These are phyloP conservation scores for Hozukius guyotensis DNA, from an alignment of 2,797 vertebrate species.

Conservation along the genomic window DNA sequence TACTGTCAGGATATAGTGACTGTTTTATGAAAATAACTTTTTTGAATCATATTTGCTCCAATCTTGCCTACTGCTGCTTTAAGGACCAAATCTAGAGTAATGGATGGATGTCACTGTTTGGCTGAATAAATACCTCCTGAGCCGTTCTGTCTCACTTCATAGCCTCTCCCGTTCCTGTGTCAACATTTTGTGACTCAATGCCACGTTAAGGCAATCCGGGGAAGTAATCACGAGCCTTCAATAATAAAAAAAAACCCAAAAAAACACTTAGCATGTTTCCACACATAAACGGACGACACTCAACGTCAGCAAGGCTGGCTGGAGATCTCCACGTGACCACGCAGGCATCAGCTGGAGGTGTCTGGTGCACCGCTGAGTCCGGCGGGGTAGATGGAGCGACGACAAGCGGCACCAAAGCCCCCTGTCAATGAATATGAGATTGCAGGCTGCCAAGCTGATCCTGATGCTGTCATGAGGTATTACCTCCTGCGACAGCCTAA, in stretches of 20 bases:
- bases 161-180: slow-evolving; percentile 30
- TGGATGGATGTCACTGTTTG: slow-evolving; percentile 37
- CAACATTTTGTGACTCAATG: slow-evolving; percentile 54
- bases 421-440: slow-evolving; percentile 72
- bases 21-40: too few species aligned
- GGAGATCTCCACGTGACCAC: slow-evolving; percentile 15
- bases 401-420: slow-evolving; percentile 40
- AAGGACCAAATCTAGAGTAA: slow-evolving; percentile 12
- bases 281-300: slow-evolving; percentile 6
- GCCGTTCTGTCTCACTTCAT: slow-evolving; percentile 40
- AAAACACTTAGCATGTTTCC: slow-evolving; percentile 21
- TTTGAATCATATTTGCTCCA: too few species aligned
- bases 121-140: slow-evolving; percentile 46
- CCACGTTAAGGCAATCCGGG: slow-evolving; percentile 39
- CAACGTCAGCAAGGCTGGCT: neutral
- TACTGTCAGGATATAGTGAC: too few species aligned
- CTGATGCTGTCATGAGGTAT: slow-evolving; percentile 69
- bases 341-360: slow-evolving; percentile 20
- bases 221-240: slow-evolving; percentile 44
- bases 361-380: slow-evolving; percentile 31
- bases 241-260: neutral
- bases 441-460: slow-evolving; percentile 63
- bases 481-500: slow-evolving; percentile 74
- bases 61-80: too few species aligned
- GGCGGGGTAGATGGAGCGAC: slow-evolving; percentile 33